Conservation (phyloP, 2,888 invertebrate species). For the Conistra vaccinii region DNA sequence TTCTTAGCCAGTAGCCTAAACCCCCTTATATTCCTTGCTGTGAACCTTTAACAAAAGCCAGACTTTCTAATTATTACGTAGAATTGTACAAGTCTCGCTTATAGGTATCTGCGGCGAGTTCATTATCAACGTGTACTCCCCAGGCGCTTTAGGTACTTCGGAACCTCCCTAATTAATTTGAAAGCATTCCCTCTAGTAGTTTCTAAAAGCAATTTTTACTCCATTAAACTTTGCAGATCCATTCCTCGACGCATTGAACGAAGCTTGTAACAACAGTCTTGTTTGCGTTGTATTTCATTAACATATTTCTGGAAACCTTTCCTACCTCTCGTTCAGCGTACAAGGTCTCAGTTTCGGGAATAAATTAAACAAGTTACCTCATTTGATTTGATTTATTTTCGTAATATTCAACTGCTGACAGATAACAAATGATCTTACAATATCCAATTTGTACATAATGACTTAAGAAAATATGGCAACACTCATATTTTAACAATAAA, state of each 20-base stretch:
- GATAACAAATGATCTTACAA: slow-evolving; percentile 91
- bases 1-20: too few relatives aligned
- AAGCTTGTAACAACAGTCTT: background rate
- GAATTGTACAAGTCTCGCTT: slow-evolving; percentile 21
- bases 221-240: slow-evolving; percentile 13
- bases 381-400: slow-evolving; percentile 89
- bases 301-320: background rate
- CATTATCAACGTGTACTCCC: slow-evolving; percentile 49
- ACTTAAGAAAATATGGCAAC: slow-evolving; percentile 91
- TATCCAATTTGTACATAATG: slow-evolving; percentile 91
- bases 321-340: background rate
- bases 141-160: slow-evolving; percentile 38
- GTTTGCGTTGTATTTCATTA: slow-evolving; percentile 22
- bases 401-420: slow-evolving; percentile 91
- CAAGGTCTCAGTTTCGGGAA: background rate
- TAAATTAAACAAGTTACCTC: slow-evolving; percentile 75
- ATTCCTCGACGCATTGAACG: background rate
- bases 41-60: slow-evolving; percentile 8
- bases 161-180: slow-evolving; percentile 61
- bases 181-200: slow-evolving; percentile 60
- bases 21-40: too few relatives aligned
- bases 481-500: slow-evolving; percentile 89
- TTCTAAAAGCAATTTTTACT: slow-evolving; percentile 49
- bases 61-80: slow-evolving; percentile 23
- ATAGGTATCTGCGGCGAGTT: slow-evolving; percentile 16